A percentile compares a stretch with the other conserved stretches of the same genome.
Evolutionary conservation across 2,888 invertebrate species (phyloP).

Genomic region (Carpatolechia fugitivella): DNA sequence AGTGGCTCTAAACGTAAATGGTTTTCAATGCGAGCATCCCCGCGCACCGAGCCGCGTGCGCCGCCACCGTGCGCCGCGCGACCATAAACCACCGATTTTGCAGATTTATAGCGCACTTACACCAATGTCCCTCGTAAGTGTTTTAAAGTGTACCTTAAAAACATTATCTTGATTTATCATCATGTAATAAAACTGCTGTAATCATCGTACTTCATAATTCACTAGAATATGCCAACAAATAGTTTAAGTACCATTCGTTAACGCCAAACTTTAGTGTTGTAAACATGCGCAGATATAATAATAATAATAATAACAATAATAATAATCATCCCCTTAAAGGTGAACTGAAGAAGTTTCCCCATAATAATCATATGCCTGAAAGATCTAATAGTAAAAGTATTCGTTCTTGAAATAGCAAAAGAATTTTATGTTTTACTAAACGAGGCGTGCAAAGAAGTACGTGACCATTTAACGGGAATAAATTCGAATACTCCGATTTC

Average conservation of each 20-base stretch:
- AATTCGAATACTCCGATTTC: constrained; percentile 34
- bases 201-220: constrained; percentile 2
- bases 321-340: no score
- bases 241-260: constrained; percentile 18
- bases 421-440: background rate
- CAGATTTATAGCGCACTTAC: constrained; percentile 58
- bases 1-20: constrained; percentile 28
- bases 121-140: constrained; percentile 49
- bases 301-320: no score
- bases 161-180: constrained; percentile 36
- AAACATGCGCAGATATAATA: constrained; percentile 2
- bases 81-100: constrained; percentile 43
- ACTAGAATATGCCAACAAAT: background rate
- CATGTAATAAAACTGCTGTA: constrained; percentile 21
- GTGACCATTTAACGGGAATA: constrained; percentile 12
- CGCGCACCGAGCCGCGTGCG: constrained; percentile 13
- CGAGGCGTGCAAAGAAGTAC: background rate
- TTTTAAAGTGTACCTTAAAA: constrained; percentile 45
- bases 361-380: no score
- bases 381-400: no score
- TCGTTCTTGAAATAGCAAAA: no score
- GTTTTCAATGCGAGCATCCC: constrained; percentile 26
- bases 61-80: constrained; percentile 29
- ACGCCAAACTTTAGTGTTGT: constrained; percentile 6
- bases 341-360: no score